Conservation (phyloP, 2,888 invertebrate species). For the Diplolepis rosae region DNA sequence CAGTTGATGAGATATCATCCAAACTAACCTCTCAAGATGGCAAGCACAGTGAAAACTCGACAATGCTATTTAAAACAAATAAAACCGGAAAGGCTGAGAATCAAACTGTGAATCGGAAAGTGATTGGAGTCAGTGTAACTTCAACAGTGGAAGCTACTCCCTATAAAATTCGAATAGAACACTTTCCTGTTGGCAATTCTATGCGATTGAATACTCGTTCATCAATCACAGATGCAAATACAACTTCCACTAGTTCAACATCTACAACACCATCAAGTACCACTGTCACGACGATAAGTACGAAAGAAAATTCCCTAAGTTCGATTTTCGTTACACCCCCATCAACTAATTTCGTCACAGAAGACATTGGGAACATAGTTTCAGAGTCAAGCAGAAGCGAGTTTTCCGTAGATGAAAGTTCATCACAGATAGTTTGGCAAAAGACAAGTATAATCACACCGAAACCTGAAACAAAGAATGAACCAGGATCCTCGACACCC, state of each 20-base stretch:
- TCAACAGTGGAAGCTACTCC: conserved; percentile 78
- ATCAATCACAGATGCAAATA: conserved; percentile 42
- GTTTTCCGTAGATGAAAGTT: conserved; percentile 77
- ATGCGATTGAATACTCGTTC: conserved; percentile 54
- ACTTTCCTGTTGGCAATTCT: conserved; percentile 59
- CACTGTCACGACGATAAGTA: conserved; percentile 38
- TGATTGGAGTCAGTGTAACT: conserved; percentile 77
- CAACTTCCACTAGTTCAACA: conserved; percentile 42
- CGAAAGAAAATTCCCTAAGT: conserved; percentile 38
- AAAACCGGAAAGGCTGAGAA: conserved; percentile 31
- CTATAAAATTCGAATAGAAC: conserved; percentile 71
- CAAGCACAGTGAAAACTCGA: conserved; percentile 35
- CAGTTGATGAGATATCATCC: conserved; percentile 52
- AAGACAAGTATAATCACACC: conserved; percentile 59
- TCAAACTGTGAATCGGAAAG: conserved; percentile 58
- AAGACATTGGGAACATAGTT: conserved; percentile 74
- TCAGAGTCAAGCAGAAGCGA: conserved; percentile 78
- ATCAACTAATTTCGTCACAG: conserved; percentile 63
- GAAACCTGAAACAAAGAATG: conserved; percentile 26
- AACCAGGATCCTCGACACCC: conserved; percentile 39
- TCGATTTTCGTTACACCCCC: conserved; percentile 53
- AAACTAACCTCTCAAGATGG: conserved; percentile 41
- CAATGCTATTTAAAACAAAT: conserved; percentile 31
- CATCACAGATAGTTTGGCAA: conserved; percentile 75
- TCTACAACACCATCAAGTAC: conserved; percentile 43